Conservation (phyloP, 1,140 invertebrate genomes). For the Penaeus chinensis region DNA sequence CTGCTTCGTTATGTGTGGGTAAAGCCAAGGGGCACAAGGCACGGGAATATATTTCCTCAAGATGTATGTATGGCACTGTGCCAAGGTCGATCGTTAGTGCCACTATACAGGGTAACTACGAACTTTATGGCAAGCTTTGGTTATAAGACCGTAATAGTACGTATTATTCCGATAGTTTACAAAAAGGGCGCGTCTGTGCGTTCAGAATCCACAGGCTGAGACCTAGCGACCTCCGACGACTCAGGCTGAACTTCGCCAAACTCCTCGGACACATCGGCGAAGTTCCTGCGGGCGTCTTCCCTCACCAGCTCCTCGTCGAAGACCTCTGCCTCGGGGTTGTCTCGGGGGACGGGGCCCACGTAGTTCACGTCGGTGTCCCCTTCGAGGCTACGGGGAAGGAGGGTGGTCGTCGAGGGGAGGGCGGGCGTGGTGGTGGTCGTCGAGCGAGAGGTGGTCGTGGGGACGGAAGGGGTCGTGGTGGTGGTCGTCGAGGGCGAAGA, state of each 20-base stretch:
- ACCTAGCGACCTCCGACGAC: neutral
- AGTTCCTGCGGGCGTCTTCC: neutral
- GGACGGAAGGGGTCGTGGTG: neutral
- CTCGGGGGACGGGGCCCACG: neutral
- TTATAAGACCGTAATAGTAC: too few species aligned
- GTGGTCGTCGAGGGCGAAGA: too few species aligned
- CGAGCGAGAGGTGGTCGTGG: neutral
- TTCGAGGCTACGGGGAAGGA: neutral
- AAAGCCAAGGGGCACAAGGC: too few species aligned
- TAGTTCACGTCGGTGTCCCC: conserved; percentile 7
- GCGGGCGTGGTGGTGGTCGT: too few species aligned
- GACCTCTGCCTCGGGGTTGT: neutral
- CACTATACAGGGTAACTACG: too few species aligned
- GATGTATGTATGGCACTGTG: too few species aligned
- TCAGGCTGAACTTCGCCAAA: neutral
- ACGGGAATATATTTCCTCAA: too few species aligned
- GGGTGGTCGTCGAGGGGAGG: neutral
- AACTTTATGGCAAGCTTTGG: too few species aligned
- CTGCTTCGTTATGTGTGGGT: too few species aligned
- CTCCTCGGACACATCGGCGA: neutral
- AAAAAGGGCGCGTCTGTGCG: neutral
- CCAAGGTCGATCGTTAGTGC: too few species aligned
- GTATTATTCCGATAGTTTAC: too few species aligned
- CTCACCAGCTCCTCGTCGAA: conserved; percentile 1
- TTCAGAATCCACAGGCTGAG: neutral